Percentiles rank a stretch among this genome's conserved stretches.
These are phyloP conservation scores for Neoniphon sammara DNA, from an alignment of 2,797 vertebrate genomes.

Conservation along the genomic window DNA sequence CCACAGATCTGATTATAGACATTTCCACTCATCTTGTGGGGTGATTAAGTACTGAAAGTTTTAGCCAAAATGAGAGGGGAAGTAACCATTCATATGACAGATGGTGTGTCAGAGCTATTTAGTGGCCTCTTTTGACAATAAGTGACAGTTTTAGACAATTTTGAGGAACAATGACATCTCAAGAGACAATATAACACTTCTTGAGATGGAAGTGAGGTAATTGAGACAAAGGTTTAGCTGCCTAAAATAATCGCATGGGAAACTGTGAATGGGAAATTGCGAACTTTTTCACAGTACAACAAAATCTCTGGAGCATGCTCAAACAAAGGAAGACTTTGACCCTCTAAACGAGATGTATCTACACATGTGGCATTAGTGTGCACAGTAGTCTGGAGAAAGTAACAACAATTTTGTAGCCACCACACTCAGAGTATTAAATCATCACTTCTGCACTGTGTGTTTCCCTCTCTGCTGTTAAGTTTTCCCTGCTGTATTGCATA, in stretches of 20 bases:
- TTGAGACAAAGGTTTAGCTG: constrained; percentile 32
- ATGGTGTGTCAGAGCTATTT: constrained; percentile 38
- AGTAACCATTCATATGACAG: constrained; percentile 26
- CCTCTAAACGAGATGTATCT: no score
- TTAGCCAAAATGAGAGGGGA: constrained; percentile 47
- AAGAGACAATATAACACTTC: constrained; percentile 31
- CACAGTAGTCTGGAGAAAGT: no score
- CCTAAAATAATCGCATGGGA: not conserved
- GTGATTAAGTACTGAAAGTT: constrained; percentile 16
- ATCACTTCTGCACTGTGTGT: not conserved
- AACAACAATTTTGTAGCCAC: no score
- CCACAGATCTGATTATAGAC: constrained; percentile 24
- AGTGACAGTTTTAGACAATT: constrained; percentile 16
- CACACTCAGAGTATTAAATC: no score
- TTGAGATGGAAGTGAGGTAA: constrained; percentile 34
- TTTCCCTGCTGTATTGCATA: not conserved
- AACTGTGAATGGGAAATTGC: not conserved
- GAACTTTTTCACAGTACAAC: no score
- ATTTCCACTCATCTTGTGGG: not conserved
- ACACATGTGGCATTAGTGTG: no score
- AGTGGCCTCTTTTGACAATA: constrained; percentile 20
- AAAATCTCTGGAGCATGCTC: no score
- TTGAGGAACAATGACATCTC: constrained; percentile 41
- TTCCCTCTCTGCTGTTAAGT: not conserved
- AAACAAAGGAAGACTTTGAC: no score